phyloP scores from a whole-genome alignment of 2,797 vertebrate species.

The Nannoperca obscura region DNA sequence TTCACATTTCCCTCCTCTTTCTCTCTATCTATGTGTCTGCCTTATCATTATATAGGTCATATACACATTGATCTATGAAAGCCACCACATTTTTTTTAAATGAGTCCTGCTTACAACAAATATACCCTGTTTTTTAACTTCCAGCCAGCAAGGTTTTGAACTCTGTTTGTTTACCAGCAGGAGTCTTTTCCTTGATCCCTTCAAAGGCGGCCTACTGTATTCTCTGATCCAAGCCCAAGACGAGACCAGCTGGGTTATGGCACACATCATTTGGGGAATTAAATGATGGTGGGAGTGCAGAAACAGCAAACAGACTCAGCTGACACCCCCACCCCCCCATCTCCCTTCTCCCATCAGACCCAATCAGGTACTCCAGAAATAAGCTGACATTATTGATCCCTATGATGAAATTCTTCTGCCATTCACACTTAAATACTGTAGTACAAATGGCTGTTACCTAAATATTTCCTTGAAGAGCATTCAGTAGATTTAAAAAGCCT shows the following conservation, averaged over 20 bases:
- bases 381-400: slow-evolving; percentile 14
- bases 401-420: slow-evolving; percentile 14
- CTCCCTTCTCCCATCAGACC: slow-evolving; percentile 15
- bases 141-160: slow-evolving; percentile 62
- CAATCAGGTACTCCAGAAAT: slow-evolving; percentile 41
- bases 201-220: slow-evolving; percentile 73
- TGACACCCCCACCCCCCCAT: slow-evolving; percentile 17
- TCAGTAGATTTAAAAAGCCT: slow-evolving; percentile 10
- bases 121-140: slow-evolving; percentile 56
- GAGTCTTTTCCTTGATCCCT: slow-evolving; percentile 73
- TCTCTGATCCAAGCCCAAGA: slow-evolving; percentile 71
- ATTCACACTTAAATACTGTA: slow-evolving; percentile 8
- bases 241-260: slow-evolving; percentile 60
- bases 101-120: slow-evolving; percentile 44
- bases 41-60: slow-evolving; percentile 10
- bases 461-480: slow-evolving; percentile 15
- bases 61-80: slow-evolving; percentile 38
- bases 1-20: not conserved
- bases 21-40: not conserved
- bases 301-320: slow-evolving; percentile 70
- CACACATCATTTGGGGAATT: slow-evolving; percentile 75
- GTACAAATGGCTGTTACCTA: slow-evolving; percentile 2
- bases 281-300: slow-evolving; percentile 69
- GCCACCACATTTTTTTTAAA: slow-evolving; percentile 50
- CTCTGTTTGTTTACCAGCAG: slow-evolving; percentile 78